Base-by-base conservation (phyloP, 1,140 invertebrate genomes). In the Sycobia sp. region DNA sequence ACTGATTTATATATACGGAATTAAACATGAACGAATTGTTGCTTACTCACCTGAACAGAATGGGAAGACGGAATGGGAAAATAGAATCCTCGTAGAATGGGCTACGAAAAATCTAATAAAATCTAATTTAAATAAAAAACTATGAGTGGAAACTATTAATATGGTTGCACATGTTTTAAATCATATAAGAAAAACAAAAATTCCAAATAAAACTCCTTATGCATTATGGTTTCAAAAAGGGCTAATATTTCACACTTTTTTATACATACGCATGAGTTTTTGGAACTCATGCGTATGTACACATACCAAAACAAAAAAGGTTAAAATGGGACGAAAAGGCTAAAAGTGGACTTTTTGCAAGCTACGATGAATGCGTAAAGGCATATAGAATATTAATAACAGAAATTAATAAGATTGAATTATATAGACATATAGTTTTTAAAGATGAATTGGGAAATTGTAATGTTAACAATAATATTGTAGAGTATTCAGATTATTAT, bases 231-330 rank as follows among this genome's bases (percentile, higher is more conserved):
- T 27, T 14, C 5, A 14, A 7, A 49, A 18, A 29, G 16, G 3
- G 14, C n/a, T 10, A 29, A 29, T 27, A 11, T 49, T 29, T 11
- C 8, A 14, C 23, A 49, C 14, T 49, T 49, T 27, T 11, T n/a
- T n/a, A n/a, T n/a, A n/a, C n/a, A n/a, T n/a, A n/a, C n/a, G n/a
- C n/a, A n/a, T n/a, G 27, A n/a, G 46, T 27, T 3, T 49, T 49
- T n/a, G 46, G 46, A 27, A 5, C 46, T 9, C 5, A 29, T 13
- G 46, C 29, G 9, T 27, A 14, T 27, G 27, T 49, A 16, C 46
- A 53, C 18, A 36, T 53, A 36, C 29, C 50, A 53, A 53, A 53
- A 53, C 29, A 53, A 36, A 53, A 53, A 53, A 5, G 34, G 3
- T 36, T 34, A 22, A 53, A 53, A 27, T 53, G 46, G 23, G 25